phyloP scores from a whole-genome alignment of 2,888 invertebrate genomes.

The Cephus rjabovi region DNA sequence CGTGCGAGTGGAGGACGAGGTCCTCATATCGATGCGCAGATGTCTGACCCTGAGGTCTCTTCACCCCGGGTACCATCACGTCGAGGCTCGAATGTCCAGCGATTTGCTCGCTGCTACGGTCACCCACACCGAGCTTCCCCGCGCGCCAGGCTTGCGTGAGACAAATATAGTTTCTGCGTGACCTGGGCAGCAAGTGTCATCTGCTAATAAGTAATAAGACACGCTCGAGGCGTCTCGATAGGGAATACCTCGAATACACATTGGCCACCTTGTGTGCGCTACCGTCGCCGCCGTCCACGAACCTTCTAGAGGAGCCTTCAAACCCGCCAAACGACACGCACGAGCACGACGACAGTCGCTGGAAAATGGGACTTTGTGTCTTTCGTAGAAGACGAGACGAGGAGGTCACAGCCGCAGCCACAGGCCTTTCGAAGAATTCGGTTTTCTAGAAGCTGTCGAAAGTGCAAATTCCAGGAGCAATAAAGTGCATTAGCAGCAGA shows the following conservation, averaged over 20 bases:
- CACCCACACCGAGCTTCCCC: conserved; percentile 14
- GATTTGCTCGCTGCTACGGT: conserved; percentile 27
- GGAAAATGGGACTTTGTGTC: neutral
- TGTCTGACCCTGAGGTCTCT: conserved; percentile 60
- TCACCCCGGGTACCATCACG: conserved; percentile 39
- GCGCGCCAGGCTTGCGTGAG: conserved; percentile 33
- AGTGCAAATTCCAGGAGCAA: neutral
- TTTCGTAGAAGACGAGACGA: neutral
- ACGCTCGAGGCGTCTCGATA: conserved; percentile 35
- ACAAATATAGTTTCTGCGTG: conserved; percentile 64
- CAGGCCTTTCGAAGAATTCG: neutral
- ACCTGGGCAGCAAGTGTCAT: conserved; percentile 54
- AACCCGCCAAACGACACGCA: neutral
- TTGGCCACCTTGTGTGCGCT: neutral
- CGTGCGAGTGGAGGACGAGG: conserved; percentile 42
- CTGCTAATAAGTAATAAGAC: conserved; percentile 43
- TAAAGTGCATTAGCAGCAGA: neutral
- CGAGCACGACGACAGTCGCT: neutral
- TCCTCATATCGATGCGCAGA: conserved; percentile 57
- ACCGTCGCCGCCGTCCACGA: neutral
- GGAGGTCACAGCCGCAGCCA: neutral
- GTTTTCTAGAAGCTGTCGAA: neutral
- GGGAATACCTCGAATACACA: neutral
- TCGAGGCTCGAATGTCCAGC: conserved; percentile 23
- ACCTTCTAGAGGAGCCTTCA: neutral